Evolutionary conservation across 1,140 invertebrate genomes (phyloP), one percentile per base, ranked within the genome.

Genomic region (Aphelinus atriplicis): DNA sequence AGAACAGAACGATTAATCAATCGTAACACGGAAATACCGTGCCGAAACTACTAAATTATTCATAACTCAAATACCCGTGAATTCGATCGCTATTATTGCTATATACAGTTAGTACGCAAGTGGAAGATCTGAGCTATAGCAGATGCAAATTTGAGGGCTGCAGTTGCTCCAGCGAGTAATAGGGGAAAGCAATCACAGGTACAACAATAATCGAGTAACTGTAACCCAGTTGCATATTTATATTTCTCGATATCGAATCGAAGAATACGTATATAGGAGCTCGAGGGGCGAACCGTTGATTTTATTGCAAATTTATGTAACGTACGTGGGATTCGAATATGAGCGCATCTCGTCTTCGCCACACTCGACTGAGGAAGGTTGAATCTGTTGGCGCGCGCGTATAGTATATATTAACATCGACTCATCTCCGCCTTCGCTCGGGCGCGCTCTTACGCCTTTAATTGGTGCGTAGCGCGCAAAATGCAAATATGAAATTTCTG

Each of bases 401-500:
- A 26, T 26, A 26, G 26, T 26, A 26, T 26, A 7, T 63, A 48
- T 48, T 10, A 63, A 63, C 45, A 63, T 45, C 61, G 45, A 69
- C 45, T 56, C 57, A 51, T 69, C 67, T 43, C 56, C 56, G 56
- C 67, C 57, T 60, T 51, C 51, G 51, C 45, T 42, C 46, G 51
- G 26, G 26, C 26, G 26, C 6, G 55, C 26, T 26, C 26, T 26
- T 3, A 69, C 10, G 45, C 26, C 58, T 71, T 71, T 71, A 71
- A 71, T 71, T 71, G 58, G 58, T 50, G 43, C 58, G 68, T 6
- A 45, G 68, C 58, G 55, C 46, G 58, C 58, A 46, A 61, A 63
- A 63, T 62, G 68, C 68, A 71, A 71, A 71, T 60, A 61, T 5
- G 7, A 69, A 26, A 26, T 26, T 60, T 71, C 61, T 50, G 5